Evolutionary conservation across 23 tunicate genomes (phyloP), one percentile per base, ranked within the genome.

Genomic region (Phallusia fumigata): DNA sequence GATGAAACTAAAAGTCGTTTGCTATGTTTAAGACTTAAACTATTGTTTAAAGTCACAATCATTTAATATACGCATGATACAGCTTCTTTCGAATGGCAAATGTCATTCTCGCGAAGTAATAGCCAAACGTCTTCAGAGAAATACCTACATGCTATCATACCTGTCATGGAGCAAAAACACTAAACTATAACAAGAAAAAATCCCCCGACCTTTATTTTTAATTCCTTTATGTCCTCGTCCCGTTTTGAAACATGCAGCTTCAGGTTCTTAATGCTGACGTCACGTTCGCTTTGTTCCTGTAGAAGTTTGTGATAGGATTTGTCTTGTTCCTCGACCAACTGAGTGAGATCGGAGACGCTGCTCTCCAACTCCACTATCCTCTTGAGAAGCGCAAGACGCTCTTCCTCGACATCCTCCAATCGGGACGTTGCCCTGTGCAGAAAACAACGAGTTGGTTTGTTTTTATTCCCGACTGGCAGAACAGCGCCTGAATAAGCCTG

Each of bases 321-420:
- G 30, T 91, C 96, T 34, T 82, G 87, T 47, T 91, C 90, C 52
- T 81, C 87, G 6, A 91, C 88, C 26, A 91, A 65, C 36, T 85
- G 83, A 24, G 89, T 84, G 26, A 91, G 82, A 35, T 91, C 90
- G 33, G 89, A 83, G 26, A 91, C 85, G 52, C 84, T 82, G 53
- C 47, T 79, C 76, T 91, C 89, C 47, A 81, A 53, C 24, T 91
- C 90, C 6, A 87, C 78, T 19, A 84, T 80, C 30, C 89, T 69
- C 65, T 86, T 91, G 36, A 91, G 35, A 13, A 91, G 76, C 40
- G 83, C 35, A 32, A 86, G 36, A 81, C 84, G 83, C 51, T 91
- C 96, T 32, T 86, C 88, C 78, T 86, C 90, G 33, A 91, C 36
- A 32, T 83, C 85, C 44, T 91, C 96, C 3, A 91, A 74, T 0